Conservation (phyloP, 2,797 vertebrate genomes). For the Anguilla megastoma region DNA sequence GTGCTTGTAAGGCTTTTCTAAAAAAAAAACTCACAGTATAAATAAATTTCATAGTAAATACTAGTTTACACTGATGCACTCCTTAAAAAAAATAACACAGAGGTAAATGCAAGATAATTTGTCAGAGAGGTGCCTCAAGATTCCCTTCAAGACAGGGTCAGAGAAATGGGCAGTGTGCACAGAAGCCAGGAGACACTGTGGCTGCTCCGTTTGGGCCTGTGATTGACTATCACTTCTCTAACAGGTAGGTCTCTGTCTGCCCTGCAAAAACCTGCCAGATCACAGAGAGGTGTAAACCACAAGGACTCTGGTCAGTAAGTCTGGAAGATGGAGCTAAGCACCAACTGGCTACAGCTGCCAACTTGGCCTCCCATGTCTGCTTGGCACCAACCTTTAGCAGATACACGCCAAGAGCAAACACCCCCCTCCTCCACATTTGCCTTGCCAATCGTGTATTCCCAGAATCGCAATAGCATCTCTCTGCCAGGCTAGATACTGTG, state of each 20-base stretch:
- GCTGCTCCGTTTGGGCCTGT: not conserved
- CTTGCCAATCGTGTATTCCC: not conserved
- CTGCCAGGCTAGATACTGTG: not conserved
- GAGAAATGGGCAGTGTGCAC: not conserved
- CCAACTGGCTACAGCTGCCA: not conserved
- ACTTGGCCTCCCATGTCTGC: not conserved
- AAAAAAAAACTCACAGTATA: not conserved
- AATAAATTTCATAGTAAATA: not conserved
- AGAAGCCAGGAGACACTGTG: not conserved
- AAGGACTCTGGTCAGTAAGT: conserved; percentile 4
- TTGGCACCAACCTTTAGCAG: conserved; percentile 41
- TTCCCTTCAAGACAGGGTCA: not conserved
- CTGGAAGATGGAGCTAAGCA: conserved; percentile 3
- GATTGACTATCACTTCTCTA: not conserved
- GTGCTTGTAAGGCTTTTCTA: not conserved
- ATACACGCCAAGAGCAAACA: conserved; percentile 50
- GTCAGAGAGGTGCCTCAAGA: not conserved
- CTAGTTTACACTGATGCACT: not conserved
- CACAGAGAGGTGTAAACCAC: conserved; percentile 49
- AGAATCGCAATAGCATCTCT: not conserved
- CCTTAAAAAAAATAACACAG: not conserved
- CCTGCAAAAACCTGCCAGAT: conserved; percentile 28
- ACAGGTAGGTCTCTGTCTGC: not conserved
- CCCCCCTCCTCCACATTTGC: not conserved
- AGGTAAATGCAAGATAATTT: not conserved